Evolutionary conservation across 64 coral and sea anemone genomes (phyloP), one percentile per base, ranked within the genome.

Genomic region (Stichodactyla mertensii): DNA sequence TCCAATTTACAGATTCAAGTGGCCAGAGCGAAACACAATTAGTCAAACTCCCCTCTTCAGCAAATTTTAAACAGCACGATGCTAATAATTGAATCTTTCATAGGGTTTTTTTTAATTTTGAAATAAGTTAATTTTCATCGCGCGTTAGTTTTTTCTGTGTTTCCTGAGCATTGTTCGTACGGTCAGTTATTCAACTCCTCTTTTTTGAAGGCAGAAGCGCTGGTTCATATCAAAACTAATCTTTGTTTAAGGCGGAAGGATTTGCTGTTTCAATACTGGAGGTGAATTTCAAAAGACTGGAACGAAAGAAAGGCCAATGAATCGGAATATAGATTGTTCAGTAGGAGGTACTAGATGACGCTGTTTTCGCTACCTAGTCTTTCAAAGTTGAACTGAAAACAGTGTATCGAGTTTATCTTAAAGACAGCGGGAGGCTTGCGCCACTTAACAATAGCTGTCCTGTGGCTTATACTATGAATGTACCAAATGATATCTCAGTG

Each of bases 61-160:
- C 78, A 81, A 81, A 53, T 52, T 81, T 5, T 81, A 81, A 55
- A 81, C 78, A 53, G 78, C 78, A 81, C 53, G 78, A 20, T 53
- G 78, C 51, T 52, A 81, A 81, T 81, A 55, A 81, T 81, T 55
- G 54, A 81, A 81, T 53, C 78, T 81, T 53, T 55, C 78, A 53
- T 81, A 52, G 78, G 51, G 14, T 55, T 81, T 53, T 52, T 52
- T 81, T 81, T 55, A 81, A 81, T 90, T 79, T 86, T 58, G 66
- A 90, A 90, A 90, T 57, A 60, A 90, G 89, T 90, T 90, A 79
- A 90, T 90, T 90, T 90, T 55, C 69, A 74, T 74, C 51, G 10
- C 15, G 51, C 51, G 78, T 53, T 52, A 53, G 78, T 81, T 81
- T 52, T 54, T 55, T 81, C 26, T 6, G 51, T 55, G 78, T 81